Evolutionary conservation across 2,888 invertebrate genomes (phyloP).

Genomic region (Rhagonycha fulva): DNA sequence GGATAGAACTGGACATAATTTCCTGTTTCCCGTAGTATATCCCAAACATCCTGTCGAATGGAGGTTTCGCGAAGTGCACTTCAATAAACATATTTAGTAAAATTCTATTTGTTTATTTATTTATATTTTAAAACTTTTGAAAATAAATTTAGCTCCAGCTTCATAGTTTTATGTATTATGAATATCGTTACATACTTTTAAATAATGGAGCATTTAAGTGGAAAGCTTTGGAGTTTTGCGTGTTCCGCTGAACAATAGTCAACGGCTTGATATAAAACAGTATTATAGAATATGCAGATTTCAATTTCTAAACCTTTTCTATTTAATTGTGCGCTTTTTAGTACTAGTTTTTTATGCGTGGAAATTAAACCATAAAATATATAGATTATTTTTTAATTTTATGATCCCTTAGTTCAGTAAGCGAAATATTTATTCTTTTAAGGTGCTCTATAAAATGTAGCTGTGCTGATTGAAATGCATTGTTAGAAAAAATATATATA

Average conservation of each 20-base stretch:
- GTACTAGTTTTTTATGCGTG: not conserved
- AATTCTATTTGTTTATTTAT: constrained; percentile 9
- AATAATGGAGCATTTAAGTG: not conserved
- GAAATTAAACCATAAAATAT: not conserved
- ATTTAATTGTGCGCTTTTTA: not conserved
- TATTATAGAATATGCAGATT: not conserved
- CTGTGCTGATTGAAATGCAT: no score
- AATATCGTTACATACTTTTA: not conserved
- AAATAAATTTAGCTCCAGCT: not conserved
- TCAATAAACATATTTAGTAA: constrained; percentile 38
- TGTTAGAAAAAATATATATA: no score
- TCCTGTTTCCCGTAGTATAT: constrained; percentile 42
- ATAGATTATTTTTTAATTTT: not conserved
- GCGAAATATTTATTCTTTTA: no score
- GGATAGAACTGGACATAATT: constrained; percentile 44
- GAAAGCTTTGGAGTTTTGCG: not conserved
- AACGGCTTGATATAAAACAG: not conserved
- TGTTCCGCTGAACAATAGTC: not conserved
- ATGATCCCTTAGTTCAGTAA: not conserved
- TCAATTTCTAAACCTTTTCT: not conserved
- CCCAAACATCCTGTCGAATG: constrained; percentile 34
- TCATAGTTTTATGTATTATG: not conserved
- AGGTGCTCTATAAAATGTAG: no score
- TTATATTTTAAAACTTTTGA: not conserved
- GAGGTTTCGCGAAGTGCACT: constrained; percentile 36